Evolutionary conservation across 2,888 invertebrate genomes (phyloP), one percentile per base, ranked within the genome.

Genomic region (Apotomis turbidana): DNA sequence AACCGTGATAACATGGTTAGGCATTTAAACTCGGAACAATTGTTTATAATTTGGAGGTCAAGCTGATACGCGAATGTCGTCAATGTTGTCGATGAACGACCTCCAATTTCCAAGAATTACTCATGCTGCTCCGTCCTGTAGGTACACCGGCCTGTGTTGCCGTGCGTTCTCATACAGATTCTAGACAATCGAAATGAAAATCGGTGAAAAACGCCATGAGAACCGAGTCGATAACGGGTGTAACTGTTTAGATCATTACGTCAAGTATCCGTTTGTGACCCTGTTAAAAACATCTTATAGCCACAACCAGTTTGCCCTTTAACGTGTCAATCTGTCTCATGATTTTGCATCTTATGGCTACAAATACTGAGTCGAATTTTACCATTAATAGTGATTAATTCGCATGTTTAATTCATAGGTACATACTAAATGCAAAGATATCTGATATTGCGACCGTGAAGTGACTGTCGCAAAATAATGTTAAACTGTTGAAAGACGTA

Each of bases 171-270:
- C 49, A 49, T 49, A 49, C 9, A 76, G 13, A 46, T 68, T 63
- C 59, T 71, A 80, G 69, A 85, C 82, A 86, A 86, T 85, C 78
- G 79, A 77, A 80, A 81, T 78, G 81, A 83, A 82, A 80, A 82
- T 76, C 73, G 70, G 77, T 77, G 74, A 75, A 82, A 85, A 83
- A 82, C 82, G 54, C 77, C 82, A 81, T 87, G 87, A 80, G 86
- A 87, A 87, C 78, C 82, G 81, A 81, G 77, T 68, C 81, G 78
- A 57, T 58, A 68, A 61, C 67, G 57, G 67, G 15, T 54, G 27
- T 55, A 67, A 67, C 71, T 71, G 71, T 71, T 62, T 49, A 59
- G 57, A 67, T 71, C 15, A 51, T 57, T 61, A 68, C 27, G 61
- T 68, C 27, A 68, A 57, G 36, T 71, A 67, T 27, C 27, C 61